These are phyloP conservation scores for Hippocampus mohnikei DNA, from an alignment of 2,113 vertebrate genomes.

Conservation along the genomic window DNA sequence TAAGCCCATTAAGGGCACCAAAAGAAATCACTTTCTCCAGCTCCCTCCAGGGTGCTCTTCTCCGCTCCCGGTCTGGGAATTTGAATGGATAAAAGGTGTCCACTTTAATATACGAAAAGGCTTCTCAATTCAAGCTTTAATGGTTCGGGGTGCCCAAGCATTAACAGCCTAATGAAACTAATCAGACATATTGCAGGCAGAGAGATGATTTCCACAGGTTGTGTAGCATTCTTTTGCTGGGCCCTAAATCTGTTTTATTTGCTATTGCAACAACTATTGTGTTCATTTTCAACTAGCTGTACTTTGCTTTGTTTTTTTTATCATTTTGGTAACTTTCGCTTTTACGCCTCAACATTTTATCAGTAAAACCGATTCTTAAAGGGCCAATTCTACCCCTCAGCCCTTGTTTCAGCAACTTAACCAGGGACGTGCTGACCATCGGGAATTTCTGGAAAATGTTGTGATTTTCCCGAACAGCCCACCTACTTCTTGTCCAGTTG, in stretches of 20 bases:
- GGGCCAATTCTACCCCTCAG: too few species aligned
- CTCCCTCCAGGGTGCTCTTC: conserved; percentile 4
- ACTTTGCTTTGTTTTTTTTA: too few species aligned
- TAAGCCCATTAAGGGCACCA: conserved; percentile 8
- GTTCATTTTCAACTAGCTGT: too few species aligned
- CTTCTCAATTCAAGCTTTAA: neutral
- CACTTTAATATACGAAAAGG: neutral
- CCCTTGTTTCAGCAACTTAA: neutral
- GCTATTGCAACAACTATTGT: neutral
- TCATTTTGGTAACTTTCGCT: neutral
- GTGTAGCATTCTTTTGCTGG: neutral
- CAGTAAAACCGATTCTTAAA: neutral
- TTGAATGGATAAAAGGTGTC: conserved; percentile 1
- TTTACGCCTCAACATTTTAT: neutral
- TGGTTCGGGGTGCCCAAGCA: neutral
- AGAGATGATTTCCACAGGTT: neutral
- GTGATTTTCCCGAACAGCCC: too few species aligned
- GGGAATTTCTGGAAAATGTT: too few species aligned
- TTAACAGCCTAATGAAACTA: neutral
- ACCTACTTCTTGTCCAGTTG: too few species aligned
- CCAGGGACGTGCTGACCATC: too few species aligned
- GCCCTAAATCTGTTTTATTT: neutral
- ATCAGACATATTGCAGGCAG: neutral
- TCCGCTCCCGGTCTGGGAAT: neutral
- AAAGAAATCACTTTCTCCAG: conserved; percentile 5